Evolutionary conservation across 1,140 invertebrate species (phyloP).

Genomic region (Steinernema feltiae): DNA sequence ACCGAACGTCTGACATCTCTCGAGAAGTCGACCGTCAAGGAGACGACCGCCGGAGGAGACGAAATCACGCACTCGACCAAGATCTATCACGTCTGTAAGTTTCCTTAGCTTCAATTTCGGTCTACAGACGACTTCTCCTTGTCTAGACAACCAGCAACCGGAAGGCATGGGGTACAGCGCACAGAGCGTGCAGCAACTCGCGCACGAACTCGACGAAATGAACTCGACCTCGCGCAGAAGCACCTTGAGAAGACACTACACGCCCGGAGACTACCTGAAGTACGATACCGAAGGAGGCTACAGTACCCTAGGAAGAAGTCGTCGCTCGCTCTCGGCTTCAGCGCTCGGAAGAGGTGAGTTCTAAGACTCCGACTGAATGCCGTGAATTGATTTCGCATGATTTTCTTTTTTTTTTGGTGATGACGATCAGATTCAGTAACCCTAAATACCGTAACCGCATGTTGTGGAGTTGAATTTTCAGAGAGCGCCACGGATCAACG

Average conservation of each 20-base stretch:
- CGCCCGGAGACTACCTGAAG: slow-evolving; percentile 54
- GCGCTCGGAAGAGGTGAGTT: slow-evolving; percentile 49
- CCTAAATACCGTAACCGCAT: background rate
- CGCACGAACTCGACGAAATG: slow-evolving; percentile 51
- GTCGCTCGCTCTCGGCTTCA: slow-evolving; percentile 56
- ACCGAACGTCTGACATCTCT: slow-evolving; percentile 53
- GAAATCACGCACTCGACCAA: slow-evolving; percentile 55
- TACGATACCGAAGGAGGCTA: slow-evolving; percentile 49
- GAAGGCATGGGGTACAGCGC: slow-evolving; percentile 40
- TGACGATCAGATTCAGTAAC: too few species aligned
- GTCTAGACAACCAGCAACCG: slow-evolving; percentile 52
- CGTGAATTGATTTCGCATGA: background rate
- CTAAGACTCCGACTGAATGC: background rate
- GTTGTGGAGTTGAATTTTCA: slow-evolving; percentile 19
- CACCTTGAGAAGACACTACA: slow-evolving; percentile 54
- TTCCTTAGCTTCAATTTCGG: background rate
- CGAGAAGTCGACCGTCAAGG: slow-evolving; percentile 42
- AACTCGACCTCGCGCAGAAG: slow-evolving; percentile 50
- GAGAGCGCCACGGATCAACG: slow-evolving; percentile 16
- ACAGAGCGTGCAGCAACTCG: slow-evolving; percentile 45
- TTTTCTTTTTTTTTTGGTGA: too few species aligned
- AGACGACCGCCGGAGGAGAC: slow-evolving; percentile 42
- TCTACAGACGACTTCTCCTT: background rate
- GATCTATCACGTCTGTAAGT: slow-evolving; percentile 57
- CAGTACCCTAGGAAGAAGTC: slow-evolving; percentile 47